Percentiles rank a stretch among this genome's conserved stretches.
Evolutionary conservation across 2,888 invertebrate genomes (phyloP).

Genomic region (Steinernema scapterisci): DNA sequence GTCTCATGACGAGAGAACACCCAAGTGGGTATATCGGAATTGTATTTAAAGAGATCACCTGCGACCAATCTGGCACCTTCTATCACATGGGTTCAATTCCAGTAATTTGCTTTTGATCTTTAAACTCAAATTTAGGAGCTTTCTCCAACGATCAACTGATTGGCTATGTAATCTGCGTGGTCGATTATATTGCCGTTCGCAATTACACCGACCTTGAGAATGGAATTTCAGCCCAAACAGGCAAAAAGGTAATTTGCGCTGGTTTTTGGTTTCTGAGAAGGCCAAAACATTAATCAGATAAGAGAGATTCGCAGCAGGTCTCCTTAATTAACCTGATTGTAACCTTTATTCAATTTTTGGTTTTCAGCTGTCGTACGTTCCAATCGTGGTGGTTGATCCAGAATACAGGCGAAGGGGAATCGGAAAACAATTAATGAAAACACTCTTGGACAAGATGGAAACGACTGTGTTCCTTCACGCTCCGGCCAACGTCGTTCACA

Average conservation of each 20-base stretch:
- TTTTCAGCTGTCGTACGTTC: constrained; percentile 15
- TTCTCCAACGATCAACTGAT: neutral
- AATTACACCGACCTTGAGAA: constrained; percentile 2
- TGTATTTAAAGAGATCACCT: neutral
- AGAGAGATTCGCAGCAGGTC: neutral
- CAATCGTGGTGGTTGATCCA: neutral
- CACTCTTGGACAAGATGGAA: neutral
- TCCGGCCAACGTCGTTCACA: neutral
- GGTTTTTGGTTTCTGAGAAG: neutral
- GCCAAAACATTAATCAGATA: neutral
- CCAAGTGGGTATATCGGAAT: constrained; percentile 17
- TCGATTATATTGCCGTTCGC: neutral
- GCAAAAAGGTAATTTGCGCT: constrained; percentile 2
- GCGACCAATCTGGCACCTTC: neutral
- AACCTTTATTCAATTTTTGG: no score
- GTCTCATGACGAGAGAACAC: neutral
- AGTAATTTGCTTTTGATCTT: neutral
- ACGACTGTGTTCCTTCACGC: constrained; percentile 12
- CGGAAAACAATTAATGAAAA: neutral
- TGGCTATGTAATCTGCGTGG: neutral
- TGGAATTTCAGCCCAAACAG: constrained; percentile 9
- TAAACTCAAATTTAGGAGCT: neutral
- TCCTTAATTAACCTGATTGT: no score
- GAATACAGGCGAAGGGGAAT: neutral
- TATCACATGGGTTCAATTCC: neutral